Base-by-base conservation (phyloP, 2,113 vertebrate species). In the Copsychus sechellarum region DNA sequence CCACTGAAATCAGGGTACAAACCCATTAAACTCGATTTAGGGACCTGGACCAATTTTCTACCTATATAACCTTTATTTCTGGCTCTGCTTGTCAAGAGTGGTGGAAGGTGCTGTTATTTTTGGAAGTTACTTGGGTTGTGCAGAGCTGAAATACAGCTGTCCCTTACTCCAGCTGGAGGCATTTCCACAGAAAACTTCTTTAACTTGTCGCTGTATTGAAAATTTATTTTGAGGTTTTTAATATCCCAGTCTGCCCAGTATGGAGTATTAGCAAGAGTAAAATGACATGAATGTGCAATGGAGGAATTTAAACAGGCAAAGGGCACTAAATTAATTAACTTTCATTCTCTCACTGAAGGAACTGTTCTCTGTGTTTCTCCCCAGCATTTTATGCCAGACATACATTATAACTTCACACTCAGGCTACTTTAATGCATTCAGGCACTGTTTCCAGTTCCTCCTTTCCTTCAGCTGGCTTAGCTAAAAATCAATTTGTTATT, bases 401-500 rank as follows among this genome's bases (percentile, higher is more conserved):
- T 80, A 85, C 70, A 62, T 92, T 91, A 85, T 64, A 69, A 47
- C 65, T 93, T 88, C 91, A 78, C 34, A 81, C 50, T 51, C 12
- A 85, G n/a, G 80, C 53, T 79, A 40, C 60, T 62, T 91, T 86
- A 94, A 96, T 84, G 60, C 53, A 81, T 90, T 71, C 66, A 67
- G 88, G 50, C 57, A 33, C 51, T 86, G 76, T 90, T 94, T 95
- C 36, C 42, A 90, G 14, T 80, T 80, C 83, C 54, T 78, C 20
- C 76, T 66, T 95, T 92, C 81, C 67, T 89, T 86, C 57, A 62
- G 81, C 69, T 76, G 72, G 29, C 81, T 86, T 87, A 79, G 36
- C 82, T 95, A 92, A 96, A 95, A 93, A 95, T 92, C 89, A 95
- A 84, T 96, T 97, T 97, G 87, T 94, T 97, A 96, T 96, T 96